Conservation (phyloP, 1,140 invertebrate genomes). For the Calliphora vicina region DNA sequence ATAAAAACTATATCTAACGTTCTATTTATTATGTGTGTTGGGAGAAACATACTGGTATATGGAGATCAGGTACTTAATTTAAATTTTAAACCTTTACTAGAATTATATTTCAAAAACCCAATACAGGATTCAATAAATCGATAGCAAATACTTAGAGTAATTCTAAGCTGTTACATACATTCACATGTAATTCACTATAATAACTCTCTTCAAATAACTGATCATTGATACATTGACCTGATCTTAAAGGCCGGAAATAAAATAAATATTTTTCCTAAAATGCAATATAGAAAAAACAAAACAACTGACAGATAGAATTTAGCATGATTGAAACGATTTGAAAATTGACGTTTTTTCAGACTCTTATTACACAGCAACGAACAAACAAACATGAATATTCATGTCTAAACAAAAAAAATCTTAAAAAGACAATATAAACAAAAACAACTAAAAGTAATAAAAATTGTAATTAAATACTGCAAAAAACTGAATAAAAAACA, state of each 20-base stretch:
- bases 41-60: too few species aligned
- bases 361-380: conserved; percentile 42
- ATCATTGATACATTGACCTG: too few species aligned
- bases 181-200: too few species aligned
- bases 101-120: too few species aligned
- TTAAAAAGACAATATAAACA: conserved; percentile 38
- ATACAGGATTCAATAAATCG: too few species aligned
- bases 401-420: conserved; percentile 26
- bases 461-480: conserved; percentile 47
- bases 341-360: conserved; percentile 32
- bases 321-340: conserved; percentile 25
- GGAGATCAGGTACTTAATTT: too few species aligned
- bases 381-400: conserved; percentile 31
- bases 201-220: too few species aligned
- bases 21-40: too few species aligned
- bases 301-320: conserved; percentile 15
- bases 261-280: neutral
- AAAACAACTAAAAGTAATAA: conserved; percentile 46
- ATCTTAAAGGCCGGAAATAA: conserved; percentile 13
- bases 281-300: neutral
- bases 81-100: too few species aligned
- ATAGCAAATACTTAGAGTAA: too few species aligned
- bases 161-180: too few species aligned
- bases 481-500: conserved; percentile 38
- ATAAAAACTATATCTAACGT: too few species aligned